Base-by-base conservation (phyloP, 1,140 invertebrate genomes). In the Ips nitidus region DNA sequence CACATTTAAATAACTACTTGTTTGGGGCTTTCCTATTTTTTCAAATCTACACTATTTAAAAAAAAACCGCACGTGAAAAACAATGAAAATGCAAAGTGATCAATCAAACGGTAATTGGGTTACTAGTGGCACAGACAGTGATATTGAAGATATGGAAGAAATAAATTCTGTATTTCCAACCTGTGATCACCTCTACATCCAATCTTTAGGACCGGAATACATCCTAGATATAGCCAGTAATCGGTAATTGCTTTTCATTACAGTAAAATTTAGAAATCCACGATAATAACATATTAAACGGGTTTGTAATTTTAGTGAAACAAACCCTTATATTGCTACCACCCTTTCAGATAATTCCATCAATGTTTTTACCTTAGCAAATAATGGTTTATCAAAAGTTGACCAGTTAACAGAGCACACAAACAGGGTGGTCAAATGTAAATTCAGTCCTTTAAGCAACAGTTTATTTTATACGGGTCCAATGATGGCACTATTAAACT, bases 391-490 rank as follows among this genome's bases (percentile, higher is more conserved):
- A 73, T 73, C 55, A 76, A 72, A 78, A 73, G 62, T 74, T 70
- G 67, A 73, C 75, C 66, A 81, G 68, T 69, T 83, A 70, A 60
- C 78, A 78, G 64, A 83, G n/a, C 83, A 85, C 73, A 72, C 80
- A 36, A 71, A 80, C 5, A 80, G 84, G 57, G 79, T 88, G 8
- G 82, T 85, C 4, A 86, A 86, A 56, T 77, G 89, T 1, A 86
- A 84, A 73, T 91, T 89, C 76, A 84, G 84, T 76, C 83, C 83
- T 45, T 80, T 77, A 42, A 85, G 89, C 60, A 83, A 82, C 37
- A 82, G 88, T 77, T 79, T 90, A 52, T 73, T 91, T 40, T 90
- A 87, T 74, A 83, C 2, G 83, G 83, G 1, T 86, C 82, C 4
- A 78, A 80, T 40, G 84, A 90, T 80, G 88, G 88, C 39, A 76